Conservation (phyloP, 30 jellyfish, hydroid and myxozoan genomes). For the Morbakka virulenta region DNA sequence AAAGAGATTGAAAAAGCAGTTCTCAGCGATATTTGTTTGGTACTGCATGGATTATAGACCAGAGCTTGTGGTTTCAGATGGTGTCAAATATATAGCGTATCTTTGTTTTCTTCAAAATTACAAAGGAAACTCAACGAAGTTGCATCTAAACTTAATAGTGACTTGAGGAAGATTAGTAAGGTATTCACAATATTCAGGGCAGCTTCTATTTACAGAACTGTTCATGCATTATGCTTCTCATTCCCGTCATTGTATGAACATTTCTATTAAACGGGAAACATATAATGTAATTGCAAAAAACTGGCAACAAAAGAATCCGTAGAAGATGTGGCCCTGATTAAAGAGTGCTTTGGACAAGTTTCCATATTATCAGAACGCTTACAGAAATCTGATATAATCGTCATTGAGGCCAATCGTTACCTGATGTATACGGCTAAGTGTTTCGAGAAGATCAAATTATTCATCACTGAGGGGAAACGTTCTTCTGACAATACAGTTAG, state of each 20-base stretch:
- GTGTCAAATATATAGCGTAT: not conserved
- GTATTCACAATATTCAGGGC: conserved; percentile 30
- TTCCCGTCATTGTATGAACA: conserved; percentile 22
- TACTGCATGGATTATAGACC: conserved; percentile 7
- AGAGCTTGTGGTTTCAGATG: conserved; percentile 12
- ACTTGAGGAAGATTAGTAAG: conserved; percentile 15
- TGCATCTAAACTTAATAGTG: conserved; percentile 5
- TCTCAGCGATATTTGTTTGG: conserved; percentile 13
- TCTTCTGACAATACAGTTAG: not conserved
- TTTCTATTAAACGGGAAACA: conserved; percentile 4
- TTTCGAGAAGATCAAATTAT: conserved; percentile 6
- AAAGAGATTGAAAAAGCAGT: too few species aligned
- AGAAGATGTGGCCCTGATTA: conserved; percentile 31
- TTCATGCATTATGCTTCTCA: not conserved
- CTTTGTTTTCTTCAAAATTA: conserved; percentile 5
- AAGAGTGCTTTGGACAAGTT: conserved; percentile 37
- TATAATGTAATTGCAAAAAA: conserved; percentile 1
- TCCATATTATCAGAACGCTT: conserved; percentile 20
- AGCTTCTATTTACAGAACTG: conserved; percentile 24
- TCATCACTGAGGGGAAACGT: conserved; percentile 4
- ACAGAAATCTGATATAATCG: conserved; percentile 7
- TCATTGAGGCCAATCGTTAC: conserved; percentile 3
- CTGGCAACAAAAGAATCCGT: conserved; percentile 22
- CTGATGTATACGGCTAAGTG: conserved; percentile 11
- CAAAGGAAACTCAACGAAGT: conserved; percentile 23